phyloP scores from a whole-genome alignment of 2,113 vertebrate species.

The Tragulus kanchil region DNA sequence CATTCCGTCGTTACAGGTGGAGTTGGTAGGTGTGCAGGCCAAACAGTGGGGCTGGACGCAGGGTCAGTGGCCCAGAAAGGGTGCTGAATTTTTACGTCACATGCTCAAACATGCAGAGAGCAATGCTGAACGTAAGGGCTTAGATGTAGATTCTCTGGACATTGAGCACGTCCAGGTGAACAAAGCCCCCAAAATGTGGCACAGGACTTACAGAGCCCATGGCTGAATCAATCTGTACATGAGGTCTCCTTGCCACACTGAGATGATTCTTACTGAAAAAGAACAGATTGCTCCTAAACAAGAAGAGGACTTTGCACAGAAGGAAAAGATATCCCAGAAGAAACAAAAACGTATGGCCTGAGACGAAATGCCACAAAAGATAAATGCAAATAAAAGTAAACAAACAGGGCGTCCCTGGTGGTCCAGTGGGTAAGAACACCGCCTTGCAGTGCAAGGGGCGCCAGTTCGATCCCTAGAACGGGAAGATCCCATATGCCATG shows the following conservation, averaged over 20 bases:
- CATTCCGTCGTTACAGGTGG: background rate
- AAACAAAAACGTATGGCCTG: background rate
- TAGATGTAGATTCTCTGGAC: background rate
- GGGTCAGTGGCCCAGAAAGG: background rate
- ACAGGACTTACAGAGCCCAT: background rate
- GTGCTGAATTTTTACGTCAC: background rate
- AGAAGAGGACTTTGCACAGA: background rate
- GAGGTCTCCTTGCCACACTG: background rate
- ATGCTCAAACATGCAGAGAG: background rate
- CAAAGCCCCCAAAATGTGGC: background rate
- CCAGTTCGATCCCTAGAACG: no score
- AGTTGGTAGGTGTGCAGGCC: background rate
- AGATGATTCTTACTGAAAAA: background rate
- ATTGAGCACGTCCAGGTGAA: background rate
- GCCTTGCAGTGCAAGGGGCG: no score
- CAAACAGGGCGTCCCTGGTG: no score
- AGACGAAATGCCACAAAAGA: background rate
- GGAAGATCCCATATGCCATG: no score
- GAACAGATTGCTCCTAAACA: background rate
- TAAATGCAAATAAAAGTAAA: background rate
- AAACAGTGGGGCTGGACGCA: background rate
- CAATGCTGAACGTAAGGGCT: background rate
- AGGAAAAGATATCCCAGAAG: background rate
- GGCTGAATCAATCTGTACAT: fast-evolving
- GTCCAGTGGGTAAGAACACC: no score